Evolutionary conservation across 2,797 vertebrate species (phyloP).

Genomic region (Nyctalus aviator): DNA sequence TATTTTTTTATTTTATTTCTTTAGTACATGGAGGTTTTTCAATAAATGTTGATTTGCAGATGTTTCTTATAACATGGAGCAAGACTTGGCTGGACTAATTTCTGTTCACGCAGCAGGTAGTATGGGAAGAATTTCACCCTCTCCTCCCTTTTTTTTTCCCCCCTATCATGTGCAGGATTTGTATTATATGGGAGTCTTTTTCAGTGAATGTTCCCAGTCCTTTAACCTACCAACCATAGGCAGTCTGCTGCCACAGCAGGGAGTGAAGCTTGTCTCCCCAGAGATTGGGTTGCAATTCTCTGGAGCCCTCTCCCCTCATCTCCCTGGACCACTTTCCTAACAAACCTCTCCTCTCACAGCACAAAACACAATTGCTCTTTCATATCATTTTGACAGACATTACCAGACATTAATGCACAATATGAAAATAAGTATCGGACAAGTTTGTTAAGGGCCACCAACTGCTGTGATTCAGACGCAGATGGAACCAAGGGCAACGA

Average conservation of each 20-base stretch:
- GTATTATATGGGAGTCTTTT: neutral
- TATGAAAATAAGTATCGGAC: neutral
- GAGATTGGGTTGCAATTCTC: neutral
- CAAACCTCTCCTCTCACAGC: neutral
- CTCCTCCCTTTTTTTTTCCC: neutral
- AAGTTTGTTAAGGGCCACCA: neutral
- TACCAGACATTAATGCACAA: neutral
- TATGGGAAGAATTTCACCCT: neutral
- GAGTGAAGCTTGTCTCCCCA: neutral
- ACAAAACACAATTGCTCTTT: neutral
- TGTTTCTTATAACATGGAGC: neutral
- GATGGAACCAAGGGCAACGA: neutral
- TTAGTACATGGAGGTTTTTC: neutral
- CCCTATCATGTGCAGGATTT: neutral
- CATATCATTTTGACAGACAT: neutral
- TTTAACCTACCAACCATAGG: neutral
- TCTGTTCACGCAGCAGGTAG: neutral
- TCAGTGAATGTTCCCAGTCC: neutral
- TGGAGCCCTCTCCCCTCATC: neutral
- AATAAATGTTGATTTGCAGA: neutral
- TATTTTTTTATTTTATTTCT: neutral
- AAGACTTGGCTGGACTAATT: neutral
- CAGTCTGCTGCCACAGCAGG: neutral
- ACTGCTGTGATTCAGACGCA: neutral
- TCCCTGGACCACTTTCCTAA: neutral